Evolutionary conservation across 2,113 vertebrate species (phyloP).

Genomic region (Chaetops frenatus): DNA sequence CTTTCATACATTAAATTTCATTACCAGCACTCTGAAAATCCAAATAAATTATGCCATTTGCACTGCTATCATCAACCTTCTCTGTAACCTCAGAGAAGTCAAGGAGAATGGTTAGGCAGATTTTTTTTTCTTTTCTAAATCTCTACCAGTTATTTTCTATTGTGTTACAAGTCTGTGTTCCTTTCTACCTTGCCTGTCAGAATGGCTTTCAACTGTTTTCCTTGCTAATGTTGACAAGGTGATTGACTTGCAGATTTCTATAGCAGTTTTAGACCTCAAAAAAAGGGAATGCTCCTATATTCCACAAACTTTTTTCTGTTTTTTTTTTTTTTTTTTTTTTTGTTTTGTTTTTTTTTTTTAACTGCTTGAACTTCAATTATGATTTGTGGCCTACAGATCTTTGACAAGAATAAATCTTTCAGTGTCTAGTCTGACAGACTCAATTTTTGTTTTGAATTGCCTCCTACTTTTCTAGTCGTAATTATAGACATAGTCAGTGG

Average conservation of each 20-base stretch:
- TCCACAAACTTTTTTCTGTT: neutral
- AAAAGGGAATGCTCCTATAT: neutral
- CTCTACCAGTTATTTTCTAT: neutral
- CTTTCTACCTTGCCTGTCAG: constrained; percentile 9
- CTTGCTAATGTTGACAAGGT: constrained; percentile 16
- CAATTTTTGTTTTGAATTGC: constrained; percentile 36
- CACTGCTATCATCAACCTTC: neutral
- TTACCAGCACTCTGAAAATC: neutral
- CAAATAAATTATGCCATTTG: constrained; percentile 2
- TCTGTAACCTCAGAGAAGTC: constrained; percentile 17
- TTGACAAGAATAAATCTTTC: neutral
- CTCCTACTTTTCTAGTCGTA: constrained; percentile 44
- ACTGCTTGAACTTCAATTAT: constrained; percentile 1
- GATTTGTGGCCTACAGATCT: neutral
- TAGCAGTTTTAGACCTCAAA: neutral
- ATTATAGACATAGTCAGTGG: constrained; percentile 4
- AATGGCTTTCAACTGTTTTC: constrained; percentile 13
- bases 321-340: neutral
- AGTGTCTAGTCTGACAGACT: neutral
- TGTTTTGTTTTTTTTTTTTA: neutral
- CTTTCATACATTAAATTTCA: neutral
- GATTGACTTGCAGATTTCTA: constrained; percentile 49
- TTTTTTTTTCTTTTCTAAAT: neutral
- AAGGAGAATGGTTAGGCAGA: neutral
- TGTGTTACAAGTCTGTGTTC: neutral